phyloP scores from a whole-genome alignment of 2,113 vertebrate species.

The Hassar affinis region DNA sequence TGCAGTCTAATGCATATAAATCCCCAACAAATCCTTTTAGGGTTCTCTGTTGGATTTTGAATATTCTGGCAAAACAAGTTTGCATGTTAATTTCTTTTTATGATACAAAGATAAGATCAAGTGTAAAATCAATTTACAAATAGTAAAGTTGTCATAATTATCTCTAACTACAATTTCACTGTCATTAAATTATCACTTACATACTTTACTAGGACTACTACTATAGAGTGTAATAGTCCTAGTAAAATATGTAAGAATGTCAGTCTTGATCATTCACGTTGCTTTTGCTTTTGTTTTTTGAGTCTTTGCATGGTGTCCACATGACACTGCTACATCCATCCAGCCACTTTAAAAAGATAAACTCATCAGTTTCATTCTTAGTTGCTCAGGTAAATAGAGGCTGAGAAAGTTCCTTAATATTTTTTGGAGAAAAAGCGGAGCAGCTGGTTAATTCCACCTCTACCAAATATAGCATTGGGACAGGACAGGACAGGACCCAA shows the following conservation, averaged over 20 bases:
- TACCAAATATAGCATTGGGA: not conserved
- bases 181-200: too few species aligned
- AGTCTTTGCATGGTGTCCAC: not conserved
- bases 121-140: not conserved
- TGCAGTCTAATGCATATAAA: conserved; percentile 39
- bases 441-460: not conserved
- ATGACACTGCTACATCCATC: not conserved
- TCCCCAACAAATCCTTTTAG: not conserved
- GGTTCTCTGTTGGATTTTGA: not conserved
- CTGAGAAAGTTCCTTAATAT: not conserved
- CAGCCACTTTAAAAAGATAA: not conserved
- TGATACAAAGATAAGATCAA: not conserved
- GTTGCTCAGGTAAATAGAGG: not conserved
- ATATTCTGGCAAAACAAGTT: not conserved
- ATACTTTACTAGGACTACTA: too few species aligned
- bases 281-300: not conserved
- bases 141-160: not conserved
- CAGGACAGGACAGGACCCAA: too few species aligned
- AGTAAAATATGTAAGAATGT: not conserved
- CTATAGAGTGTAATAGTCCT: not conserved
- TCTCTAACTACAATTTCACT: too few species aligned
- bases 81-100: too few species aligned
- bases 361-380: not conserved
- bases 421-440: not conserved
- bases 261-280: not conserved